Conservation (phyloP, 2,888 invertebrate species). For the Pollenia angustigena region DNA sequence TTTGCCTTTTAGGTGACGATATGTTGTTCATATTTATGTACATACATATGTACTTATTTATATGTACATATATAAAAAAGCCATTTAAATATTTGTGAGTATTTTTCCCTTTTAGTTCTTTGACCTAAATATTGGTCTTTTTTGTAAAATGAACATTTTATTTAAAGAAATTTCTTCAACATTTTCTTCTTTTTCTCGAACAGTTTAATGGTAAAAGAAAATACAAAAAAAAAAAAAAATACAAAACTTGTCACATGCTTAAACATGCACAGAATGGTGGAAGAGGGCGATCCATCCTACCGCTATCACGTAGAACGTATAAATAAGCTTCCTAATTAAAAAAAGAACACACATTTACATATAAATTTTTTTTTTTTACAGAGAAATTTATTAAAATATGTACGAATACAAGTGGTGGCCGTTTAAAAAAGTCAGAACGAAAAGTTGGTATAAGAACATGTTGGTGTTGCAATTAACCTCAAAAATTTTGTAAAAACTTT, state of each 20-base stretch:
- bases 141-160: slow-evolving; percentile 39
- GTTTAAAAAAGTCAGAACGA: slow-evolving; percentile 10
- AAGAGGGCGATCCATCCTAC: slow-evolving; percentile 33
- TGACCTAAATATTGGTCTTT: slow-evolving; percentile 50
- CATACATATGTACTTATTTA: too few relatives aligned
- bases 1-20: too few relatives aligned
- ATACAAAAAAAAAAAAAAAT: slow-evolving; percentile 13
- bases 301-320: slow-evolving; percentile 10
- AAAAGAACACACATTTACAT: background rate
- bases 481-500: slow-evolving; percentile 14
- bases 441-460: background rate
- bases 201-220: slow-evolving; percentile 13
- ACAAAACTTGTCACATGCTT: slow-evolving; percentile 59
- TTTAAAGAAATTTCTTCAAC: slow-evolving; percentile 50
- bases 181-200: slow-evolving; percentile 9
- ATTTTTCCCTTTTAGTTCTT: slow-evolving; percentile 49
- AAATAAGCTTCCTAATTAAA: slow-evolving; percentile 38
- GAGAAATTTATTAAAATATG: background rate
- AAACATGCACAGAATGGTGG: slow-evolving; percentile 40
- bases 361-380: background rate
- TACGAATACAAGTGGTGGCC: background rate
- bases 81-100: slow-evolving; percentile 26
- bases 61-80: background rate
- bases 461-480: slow-evolving; percentile 22
- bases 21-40: too few relatives aligned